Conservation (phyloP, 2,113 vertebrate species). For the human region GRCh38 chr1:190363001-190363500, state of each 20-base stretch:
- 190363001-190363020: background rate
- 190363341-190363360: background rate
- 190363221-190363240: background rate
- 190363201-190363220: background rate
- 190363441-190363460: background rate
- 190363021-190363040: background rate
- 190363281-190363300: background rate
- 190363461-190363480: background rate
- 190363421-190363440: background rate
- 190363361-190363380: background rate
- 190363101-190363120: background rate
- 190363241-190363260: background rate
- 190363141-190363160: fast-evolving
- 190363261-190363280: background rate
- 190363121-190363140: fast-evolving
- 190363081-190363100: background rate
- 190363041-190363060: background rate
- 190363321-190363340: background rate
- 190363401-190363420: background rate
- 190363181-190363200: background rate
- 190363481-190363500: background rate
- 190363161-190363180: background rate
- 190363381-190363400: background rate
- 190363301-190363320: background rate
- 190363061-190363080: background rate